Evolutionary conservation across 2,888 invertebrate species (phyloP), one percentile per base, ranked within the genome.

Genomic region (Iselma pallidipennis): DNA sequence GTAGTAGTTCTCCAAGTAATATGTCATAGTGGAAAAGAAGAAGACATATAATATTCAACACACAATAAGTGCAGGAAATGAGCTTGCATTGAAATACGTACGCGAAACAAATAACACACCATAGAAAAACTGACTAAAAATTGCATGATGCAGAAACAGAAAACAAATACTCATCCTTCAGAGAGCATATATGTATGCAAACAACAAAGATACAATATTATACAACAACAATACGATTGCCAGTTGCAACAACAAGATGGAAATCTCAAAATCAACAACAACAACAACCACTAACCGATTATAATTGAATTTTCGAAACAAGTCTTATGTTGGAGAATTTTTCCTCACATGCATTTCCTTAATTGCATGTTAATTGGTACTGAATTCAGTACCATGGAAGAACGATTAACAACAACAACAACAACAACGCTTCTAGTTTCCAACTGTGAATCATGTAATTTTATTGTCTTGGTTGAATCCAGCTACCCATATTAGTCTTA

Each of bases 31-130:
- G 3, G 21, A 2, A 29, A 29, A 29, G 2, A 29, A 58, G 59
- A 53, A 58, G 54, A 56, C 69, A 69, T 71, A 62, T 63, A 71
- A 67, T 67, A 71, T 71, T 65, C 65, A 71, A 62, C 60, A 62
- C 63, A 71, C 70, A 71, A 71, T 71, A 68, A 69, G 65, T 61
- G 60, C 70, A 70, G 77, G 74, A 79, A 79, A 79, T 79, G 80
- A 79, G 77, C 71, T 72, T 71, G 76, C 76, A 78, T 80, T 80
- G 75, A 80, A 74, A 77, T 76, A 72, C 71, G 65, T 65, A 67
- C 66, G 71, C 68, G 73, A 74, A 76, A 75, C 74, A 76, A 75
- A 74, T 71, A 69, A 62, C 14, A 29, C 59, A 48, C 53, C 33
- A 31, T 29, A 37, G 26, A 16, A 53, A 14, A 61, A 62, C 45